phyloP scores from a whole-genome alignment of 2,113 vertebrate genomes.

The Gallinago jamesoni region DNA sequence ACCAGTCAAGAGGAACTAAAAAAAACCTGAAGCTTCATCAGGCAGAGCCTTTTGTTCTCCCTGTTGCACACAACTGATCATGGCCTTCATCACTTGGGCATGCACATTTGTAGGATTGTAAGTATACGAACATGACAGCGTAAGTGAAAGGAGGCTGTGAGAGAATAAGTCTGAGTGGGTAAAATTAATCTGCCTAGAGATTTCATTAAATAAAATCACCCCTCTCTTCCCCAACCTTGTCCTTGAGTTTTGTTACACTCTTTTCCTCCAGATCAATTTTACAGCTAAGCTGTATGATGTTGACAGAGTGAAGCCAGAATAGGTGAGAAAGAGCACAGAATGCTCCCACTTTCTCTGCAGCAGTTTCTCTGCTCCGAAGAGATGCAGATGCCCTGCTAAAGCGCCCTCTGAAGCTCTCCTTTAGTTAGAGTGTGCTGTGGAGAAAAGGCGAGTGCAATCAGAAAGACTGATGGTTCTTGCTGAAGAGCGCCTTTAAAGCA shows the following conservation, averaged over 20 bases:
- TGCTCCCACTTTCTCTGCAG: not conserved
- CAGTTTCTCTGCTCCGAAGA: not conserved
- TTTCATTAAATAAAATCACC: not conserved
- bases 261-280: not conserved
- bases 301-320: not conserved
- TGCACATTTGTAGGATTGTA: rapidly evolving
- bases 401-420: not conserved
- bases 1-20: not conserved
- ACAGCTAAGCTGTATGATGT: not conserved
- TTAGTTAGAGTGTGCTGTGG: not conserved
- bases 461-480: not conserved
- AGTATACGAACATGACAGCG: rapidly evolving
- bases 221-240: not conserved
- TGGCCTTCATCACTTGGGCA: too few species aligned
- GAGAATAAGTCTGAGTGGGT: not conserved
- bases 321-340: not conserved
- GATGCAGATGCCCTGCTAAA: not conserved
- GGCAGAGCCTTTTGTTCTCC: not conserved
- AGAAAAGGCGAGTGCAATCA: not conserved
- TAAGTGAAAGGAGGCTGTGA: not conserved
- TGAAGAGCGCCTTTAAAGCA: not conserved
- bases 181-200: not conserved
- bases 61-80: not conserved
- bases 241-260: not conserved
- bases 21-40: not conserved